Evolutionary conservation across 2,113 vertebrate species (phyloP).

Genomic region (Oryzias woworae): DNA sequence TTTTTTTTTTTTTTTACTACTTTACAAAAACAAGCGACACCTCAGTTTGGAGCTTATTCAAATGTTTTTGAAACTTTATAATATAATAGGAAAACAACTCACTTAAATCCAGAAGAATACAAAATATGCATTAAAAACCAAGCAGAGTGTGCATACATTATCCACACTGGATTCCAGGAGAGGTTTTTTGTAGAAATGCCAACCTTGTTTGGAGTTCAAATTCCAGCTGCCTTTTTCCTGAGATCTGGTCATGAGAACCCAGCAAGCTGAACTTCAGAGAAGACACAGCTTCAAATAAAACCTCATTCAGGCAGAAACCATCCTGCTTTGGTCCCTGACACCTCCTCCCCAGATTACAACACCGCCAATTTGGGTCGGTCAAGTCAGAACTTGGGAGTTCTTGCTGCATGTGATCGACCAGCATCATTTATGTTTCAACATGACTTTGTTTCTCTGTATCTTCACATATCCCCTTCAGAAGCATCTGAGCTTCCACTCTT

Average conservation of each 20-base stretch:
- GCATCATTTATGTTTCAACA: neutral
- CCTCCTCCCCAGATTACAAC: too few species aligned
- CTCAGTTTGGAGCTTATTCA: too few species aligned
- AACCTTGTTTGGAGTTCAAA: conserved; percentile 10
- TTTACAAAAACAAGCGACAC: too few species aligned
- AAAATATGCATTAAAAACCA: neutral
- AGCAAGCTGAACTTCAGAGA: conserved; percentile 9
- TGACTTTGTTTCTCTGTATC: neutral
- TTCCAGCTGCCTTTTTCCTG: conserved; percentile 26
- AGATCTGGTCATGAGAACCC: conserved; percentile 33
- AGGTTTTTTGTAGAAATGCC: conserved; percentile 21
- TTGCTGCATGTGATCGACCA: neutral
- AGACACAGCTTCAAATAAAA: conserved; percentile 10
- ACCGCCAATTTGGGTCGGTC: neutral
- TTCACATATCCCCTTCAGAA: conserved; percentile 27
- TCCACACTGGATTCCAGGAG: conserved; percentile 3
- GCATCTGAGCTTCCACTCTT: conserved; percentile 19
- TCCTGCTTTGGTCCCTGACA: too few species aligned
- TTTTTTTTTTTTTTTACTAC: too few species aligned
- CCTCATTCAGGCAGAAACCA: neutral
- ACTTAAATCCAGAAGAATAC: neutral
- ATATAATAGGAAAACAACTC: too few species aligned
- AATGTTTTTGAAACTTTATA: neutral
- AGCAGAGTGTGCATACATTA: neutral
- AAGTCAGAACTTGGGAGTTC: neutral